A percentile compares a stretch with the other conserved stretches of the same genome.
Conservation (phyloP, 2,888 invertebrate genomes). For the Pseudanteris insignis region DNA sequence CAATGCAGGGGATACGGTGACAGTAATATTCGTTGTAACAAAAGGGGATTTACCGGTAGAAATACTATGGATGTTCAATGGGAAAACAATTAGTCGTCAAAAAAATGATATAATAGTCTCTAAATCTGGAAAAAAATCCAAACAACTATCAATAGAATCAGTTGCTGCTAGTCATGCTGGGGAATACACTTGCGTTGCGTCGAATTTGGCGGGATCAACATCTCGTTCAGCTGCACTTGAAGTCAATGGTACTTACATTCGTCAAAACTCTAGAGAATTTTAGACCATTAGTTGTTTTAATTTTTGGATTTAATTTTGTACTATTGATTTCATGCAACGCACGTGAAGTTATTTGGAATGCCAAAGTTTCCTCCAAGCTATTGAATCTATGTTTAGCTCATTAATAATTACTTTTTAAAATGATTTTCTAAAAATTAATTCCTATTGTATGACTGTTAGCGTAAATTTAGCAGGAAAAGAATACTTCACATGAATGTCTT, state of each 20-base stretch:
- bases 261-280: too few relatives aligned
- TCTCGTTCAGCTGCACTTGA: constrained; percentile 49
- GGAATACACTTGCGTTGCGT: constrained; percentile 65
- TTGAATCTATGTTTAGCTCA: too few relatives aligned
- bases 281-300: too few relatives aligned
- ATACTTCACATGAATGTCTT: too few relatives aligned
- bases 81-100: background rate
- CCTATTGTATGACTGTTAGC: too few relatives aligned
- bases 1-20: constrained; percentile 76
- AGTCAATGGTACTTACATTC: constrained; percentile 61
- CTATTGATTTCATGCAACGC: too few relatives aligned
- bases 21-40: constrained; percentile 70
- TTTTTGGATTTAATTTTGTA: too few relatives aligned
- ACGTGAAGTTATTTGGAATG: too few relatives aligned
- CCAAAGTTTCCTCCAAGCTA: too few relatives aligned
- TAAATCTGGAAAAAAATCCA: constrained; percentile 50
- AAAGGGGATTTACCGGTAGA: constrained; percentile 83
- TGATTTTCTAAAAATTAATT: too few relatives aligned
- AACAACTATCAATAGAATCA: constrained; percentile 65
- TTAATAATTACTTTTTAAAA: too few relatives aligned
- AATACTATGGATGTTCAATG: constrained; percentile 70
- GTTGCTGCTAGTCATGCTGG: constrained; percentile 52
- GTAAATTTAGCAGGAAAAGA: too few relatives aligned
- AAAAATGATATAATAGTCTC: background rate
- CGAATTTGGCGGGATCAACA: constrained; percentile 67